Evolutionary conservation across 2,888 invertebrate genomes (phyloP).

Genomic region (Sturmia bella): DNA sequence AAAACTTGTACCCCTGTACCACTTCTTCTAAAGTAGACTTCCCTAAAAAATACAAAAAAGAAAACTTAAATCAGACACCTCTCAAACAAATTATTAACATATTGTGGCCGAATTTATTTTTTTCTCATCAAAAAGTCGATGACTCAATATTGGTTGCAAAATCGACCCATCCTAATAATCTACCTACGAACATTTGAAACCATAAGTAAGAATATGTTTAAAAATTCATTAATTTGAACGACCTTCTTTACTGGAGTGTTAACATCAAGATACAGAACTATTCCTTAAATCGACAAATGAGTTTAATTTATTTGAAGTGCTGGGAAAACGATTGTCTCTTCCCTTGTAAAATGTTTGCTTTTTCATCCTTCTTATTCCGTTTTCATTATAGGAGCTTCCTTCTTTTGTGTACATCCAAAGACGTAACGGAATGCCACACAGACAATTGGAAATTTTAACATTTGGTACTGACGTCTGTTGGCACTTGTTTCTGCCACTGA

Average conservation of each 20-base stretch:
- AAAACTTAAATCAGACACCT: no score
- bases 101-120: no score
- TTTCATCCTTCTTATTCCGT: slow-evolving; percentile 11
- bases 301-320: slow-evolving; percentile 43
- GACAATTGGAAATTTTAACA: background rate
- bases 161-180: no score
- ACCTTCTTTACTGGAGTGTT: background rate
- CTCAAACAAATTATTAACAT: no score
- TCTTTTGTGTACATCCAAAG: no score
- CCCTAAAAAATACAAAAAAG: no score
- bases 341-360: slow-evolving; percentile 20
- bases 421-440: no score
- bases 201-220: background rate
- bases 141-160: no score
- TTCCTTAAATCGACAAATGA: slow-evolving; percentile 28
- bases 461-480: background rate
- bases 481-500: background rate
- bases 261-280: background rate
- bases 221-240: background rate
- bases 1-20: no score
- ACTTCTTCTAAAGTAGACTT: no score
- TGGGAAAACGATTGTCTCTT: slow-evolving; percentile 17
- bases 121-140: no score
- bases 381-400: background rate
- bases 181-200: no score